phyloP scores from a whole-genome alignment of 2,797 vertebrate genomes.

The Neomorphus geoffroyi region DNA sequence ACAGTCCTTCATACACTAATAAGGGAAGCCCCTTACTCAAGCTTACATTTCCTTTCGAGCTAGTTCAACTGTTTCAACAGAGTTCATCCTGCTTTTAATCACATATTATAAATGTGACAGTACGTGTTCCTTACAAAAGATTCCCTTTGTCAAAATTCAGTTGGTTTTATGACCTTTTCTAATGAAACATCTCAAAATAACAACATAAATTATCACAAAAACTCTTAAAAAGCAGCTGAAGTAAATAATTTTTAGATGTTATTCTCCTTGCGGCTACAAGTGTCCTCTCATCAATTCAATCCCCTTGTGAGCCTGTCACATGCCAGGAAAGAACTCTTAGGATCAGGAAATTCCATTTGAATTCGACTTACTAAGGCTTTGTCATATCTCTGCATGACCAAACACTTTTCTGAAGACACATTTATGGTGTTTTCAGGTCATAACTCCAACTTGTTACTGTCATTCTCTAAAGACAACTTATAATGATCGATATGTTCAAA shows the following conservation, averaged over 20 bases:
- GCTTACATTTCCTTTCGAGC: not conserved
- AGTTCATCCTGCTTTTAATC: not conserved
- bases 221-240: not conserved
- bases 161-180: not conserved
- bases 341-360: not conserved
- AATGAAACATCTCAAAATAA: not conserved
- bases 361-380: not conserved
- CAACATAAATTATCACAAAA: not conserved
- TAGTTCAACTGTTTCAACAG: not conserved
- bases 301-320: not conserved
- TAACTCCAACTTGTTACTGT: not conserved
- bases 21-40: not conserved
- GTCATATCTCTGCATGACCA: not conserved
- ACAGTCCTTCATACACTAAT: not conserved
- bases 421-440: accelerated
- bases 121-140: not conserved
- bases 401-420: not conserved
- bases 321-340: not conserved
- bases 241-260: not conserved
- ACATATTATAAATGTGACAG: not conserved
- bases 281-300: not conserved
- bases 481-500: not conserved
- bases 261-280: not conserved
- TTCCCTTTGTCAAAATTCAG: not conserved
- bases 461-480: not conserved